Evolutionary conservation across 2,797 vertebrate species (phyloP).

Genomic region (Pristis pectinata): DNA sequence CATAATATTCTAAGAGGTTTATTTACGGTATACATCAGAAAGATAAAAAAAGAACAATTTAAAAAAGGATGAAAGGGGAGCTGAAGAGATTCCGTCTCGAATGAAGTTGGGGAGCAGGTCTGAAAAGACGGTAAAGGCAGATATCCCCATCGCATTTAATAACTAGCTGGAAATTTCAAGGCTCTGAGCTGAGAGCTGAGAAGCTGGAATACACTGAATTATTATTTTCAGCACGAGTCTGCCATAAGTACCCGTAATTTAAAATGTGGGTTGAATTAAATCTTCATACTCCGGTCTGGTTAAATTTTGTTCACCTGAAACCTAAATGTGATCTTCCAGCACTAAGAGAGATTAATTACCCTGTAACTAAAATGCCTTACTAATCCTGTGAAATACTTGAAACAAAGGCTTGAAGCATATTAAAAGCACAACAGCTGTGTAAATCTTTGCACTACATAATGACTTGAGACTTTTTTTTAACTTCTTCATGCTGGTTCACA

Average conservation of each 20-base stretch:
- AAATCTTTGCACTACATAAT: neutral
- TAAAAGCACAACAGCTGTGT: neutral
- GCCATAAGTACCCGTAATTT: neutral
- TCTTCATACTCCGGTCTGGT: neutral
- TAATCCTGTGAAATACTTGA: neutral
- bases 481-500: neutral
- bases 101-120: too few species aligned
- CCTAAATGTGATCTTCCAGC: neutral
- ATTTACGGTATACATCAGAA: too few species aligned
- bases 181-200: too few species aligned
- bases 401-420: neutral
- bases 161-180: too few species aligned
- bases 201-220: too few species aligned
- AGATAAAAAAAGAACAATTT: too few species aligned
- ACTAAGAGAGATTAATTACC: neutral
- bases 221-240: too few species aligned
- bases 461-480: neutral
- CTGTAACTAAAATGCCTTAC: neutral
- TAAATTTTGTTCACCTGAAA: neutral
- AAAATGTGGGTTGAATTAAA: neutral
- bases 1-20: too few species aligned
- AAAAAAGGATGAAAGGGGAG: too few species aligned
- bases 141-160: too few species aligned
- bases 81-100: too few species aligned
- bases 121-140: too few species aligned